A percentile compares a stretch with the other conserved stretches of the same genome.
phyloP scores from a whole-genome alignment of 2,888 invertebrate genomes.

The Pheosia tremula region DNA sequence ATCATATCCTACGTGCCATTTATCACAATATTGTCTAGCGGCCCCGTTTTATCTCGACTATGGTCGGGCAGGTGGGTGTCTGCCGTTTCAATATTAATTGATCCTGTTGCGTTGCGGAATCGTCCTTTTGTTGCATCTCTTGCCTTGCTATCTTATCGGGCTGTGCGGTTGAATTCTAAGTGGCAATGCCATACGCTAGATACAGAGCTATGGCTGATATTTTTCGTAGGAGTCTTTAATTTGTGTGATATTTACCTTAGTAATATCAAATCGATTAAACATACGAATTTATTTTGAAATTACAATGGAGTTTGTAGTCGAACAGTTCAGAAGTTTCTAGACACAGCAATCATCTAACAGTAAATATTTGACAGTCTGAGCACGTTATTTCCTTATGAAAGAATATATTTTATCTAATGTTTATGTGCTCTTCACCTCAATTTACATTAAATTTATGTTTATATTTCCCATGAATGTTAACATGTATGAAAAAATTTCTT shows the following conservation, averaged over 20 bases:
- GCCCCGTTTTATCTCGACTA: slow-evolving; percentile 58
- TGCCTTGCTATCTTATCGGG: slow-evolving; percentile 24
- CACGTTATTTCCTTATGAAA: neutral
- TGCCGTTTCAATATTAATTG: slow-evolving; percentile 65
- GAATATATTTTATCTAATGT: neutral
- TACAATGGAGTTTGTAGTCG: neutral
- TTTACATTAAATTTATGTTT: slow-evolving; percentile 9
- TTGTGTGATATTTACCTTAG: neutral
- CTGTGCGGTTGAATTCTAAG: slow-evolving; percentile 24
- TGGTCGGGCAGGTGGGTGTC: slow-evolving; percentile 67
- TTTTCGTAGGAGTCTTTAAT: neutral
- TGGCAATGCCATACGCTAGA: slow-evolving; percentile 18
- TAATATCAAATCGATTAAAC: neutral
- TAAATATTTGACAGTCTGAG: neutral
- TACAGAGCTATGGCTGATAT: neutral
- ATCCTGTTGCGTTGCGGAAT: slow-evolving; percentile 58
- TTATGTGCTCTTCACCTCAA: slow-evolving; percentile 10
- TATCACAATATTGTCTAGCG: slow-evolving; percentile 74
- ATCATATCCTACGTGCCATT: slow-evolving; percentile 60
- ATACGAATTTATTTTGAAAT: neutral
- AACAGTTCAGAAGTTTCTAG: no score
- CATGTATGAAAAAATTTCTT: slow-evolving; percentile 18
- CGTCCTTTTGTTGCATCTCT: slow-evolving; percentile 42
- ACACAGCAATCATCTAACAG: neutral
- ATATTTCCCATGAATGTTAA: slow-evolving; percentile 23